phyloP scores from a whole-genome alignment of 2,797 vertebrate genomes.

The Thunnus albacares region DNA sequence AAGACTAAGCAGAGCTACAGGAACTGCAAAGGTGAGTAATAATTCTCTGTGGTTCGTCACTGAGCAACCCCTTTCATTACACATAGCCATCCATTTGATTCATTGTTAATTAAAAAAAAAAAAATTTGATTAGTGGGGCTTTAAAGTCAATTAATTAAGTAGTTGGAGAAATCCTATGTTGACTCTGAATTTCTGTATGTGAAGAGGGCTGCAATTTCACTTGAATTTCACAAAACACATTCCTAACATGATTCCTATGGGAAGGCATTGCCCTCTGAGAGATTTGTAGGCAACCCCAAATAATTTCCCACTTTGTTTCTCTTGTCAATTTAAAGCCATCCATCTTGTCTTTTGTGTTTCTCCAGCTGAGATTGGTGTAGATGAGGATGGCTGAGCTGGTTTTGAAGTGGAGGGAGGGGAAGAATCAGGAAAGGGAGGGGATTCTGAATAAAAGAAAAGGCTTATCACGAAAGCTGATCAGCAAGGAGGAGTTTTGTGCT shows the following conservation, averaged over 20 bases:
- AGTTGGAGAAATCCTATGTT: not conserved
- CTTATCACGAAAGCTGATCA: conserved; percentile 48
- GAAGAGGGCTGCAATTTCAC: not conserved
- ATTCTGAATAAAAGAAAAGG: conserved; percentile 46
- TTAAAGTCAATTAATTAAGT: not conserved
- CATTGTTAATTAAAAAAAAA: not conserved
- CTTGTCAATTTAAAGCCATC: conserved; percentile 37
- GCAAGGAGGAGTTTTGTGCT: conserved; percentile 31
- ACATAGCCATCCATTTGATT: not conserved
- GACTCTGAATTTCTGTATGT: not conserved
- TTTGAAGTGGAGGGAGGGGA: conserved; percentile 16
- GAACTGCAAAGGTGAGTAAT: not conserved
- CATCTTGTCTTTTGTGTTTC: conserved; percentile 14
- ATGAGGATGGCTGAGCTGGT: conserved; percentile 48
- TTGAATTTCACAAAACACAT: conserved; percentile 1
- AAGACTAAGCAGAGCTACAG: not conserved
- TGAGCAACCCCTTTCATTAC: not conserved
- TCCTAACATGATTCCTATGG: conserved; percentile 5
- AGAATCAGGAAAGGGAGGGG: not conserved
- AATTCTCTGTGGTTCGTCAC: not conserved
- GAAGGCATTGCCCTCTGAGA: conserved; percentile 20
- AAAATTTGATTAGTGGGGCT: not conserved
- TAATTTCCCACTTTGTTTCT: conserved; percentile 40
- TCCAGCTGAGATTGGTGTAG: conserved; percentile 34
- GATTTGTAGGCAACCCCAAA: conserved; percentile 15